A percentile compares a stretch with the other conserved stretches of the same genome.
phyloP scores from a whole-genome alignment of 2,113 vertebrate genomes.

The Scalopus aquaticus region DNA sequence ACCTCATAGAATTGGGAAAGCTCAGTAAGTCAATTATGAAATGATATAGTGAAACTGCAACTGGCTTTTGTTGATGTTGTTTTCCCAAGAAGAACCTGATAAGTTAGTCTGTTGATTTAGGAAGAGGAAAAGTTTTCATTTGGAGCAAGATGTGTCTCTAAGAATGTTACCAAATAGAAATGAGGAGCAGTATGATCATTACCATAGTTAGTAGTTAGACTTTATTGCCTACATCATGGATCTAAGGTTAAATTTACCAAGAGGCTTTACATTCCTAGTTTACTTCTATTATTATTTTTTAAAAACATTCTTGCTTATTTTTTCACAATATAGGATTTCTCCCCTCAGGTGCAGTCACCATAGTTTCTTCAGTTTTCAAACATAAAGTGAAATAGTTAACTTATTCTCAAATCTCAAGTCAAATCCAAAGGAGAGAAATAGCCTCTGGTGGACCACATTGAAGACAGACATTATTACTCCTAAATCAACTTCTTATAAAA shows the following conservation, averaged over 20 bases:
- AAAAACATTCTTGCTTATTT: too few relatives aligned
- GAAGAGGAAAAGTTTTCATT: neutral
- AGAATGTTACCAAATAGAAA: neutral
- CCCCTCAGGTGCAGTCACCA: too few relatives aligned
- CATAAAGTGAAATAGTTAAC: conserved; percentile 5
- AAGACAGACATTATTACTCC: conserved; percentile 50
- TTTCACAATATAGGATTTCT: too few relatives aligned
- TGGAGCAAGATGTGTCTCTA: neutral
- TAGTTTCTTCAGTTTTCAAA: conserved; percentile 34
- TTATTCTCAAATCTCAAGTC: conserved; percentile 49
- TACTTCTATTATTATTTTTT: too few relatives aligned
- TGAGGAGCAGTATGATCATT: neutral
- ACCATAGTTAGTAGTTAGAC: neutral
- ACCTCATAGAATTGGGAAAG: neutral
- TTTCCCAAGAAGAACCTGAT: neutral
- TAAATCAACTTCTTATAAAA: conserved; percentile 40
- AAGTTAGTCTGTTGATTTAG: neutral
- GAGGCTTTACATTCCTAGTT: conserved; percentile 22
- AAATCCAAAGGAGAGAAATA: conserved; percentile 52
- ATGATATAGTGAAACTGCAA: neutral
- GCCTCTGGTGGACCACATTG: neutral
- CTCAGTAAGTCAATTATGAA: conserved; percentile 2
- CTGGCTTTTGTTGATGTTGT: neutral
- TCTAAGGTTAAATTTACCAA: conserved; percentile 35
- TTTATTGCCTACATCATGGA: conserved; percentile 15